Percentiles rank a stretch among this genome's conserved stretches.
phyloP scores from a whole-genome alignment of 1,140 invertebrate genomes.

The Lucilia sericata region DNA sequence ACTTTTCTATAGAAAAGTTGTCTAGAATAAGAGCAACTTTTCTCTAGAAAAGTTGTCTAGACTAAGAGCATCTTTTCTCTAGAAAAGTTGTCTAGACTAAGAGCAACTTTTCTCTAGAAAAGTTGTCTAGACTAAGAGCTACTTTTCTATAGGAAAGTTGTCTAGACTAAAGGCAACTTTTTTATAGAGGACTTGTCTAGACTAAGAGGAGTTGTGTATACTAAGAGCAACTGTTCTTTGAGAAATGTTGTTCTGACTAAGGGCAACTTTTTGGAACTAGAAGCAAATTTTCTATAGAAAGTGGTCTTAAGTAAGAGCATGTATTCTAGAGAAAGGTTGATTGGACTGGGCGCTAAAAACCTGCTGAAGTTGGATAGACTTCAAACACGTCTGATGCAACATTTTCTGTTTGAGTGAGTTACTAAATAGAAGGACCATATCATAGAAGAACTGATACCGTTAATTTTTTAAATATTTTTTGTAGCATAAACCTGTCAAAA shows the following conservation, averaged over 20 bases:
- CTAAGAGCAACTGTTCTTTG: not conserved
- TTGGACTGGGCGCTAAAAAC: too few relatives aligned
- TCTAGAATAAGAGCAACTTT: not conserved
- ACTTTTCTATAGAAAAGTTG: not conserved
- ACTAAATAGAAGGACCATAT: too few relatives aligned
- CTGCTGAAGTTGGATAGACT: too few relatives aligned
- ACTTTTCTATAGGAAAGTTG: not conserved
- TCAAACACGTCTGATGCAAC: too few relatives aligned
- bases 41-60: not conserved
- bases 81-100: not conserved
- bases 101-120: not conserved
- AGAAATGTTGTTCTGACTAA: not conserved
- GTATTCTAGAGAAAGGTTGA: not conserved
- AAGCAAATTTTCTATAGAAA: not conserved
- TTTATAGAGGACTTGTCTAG: not conserved
- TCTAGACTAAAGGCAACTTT: not conserved
- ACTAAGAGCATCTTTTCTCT: not conserved
- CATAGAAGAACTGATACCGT: not conserved
- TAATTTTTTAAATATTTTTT: not conserved
- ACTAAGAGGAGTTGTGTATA: not conserved
- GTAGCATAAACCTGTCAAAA: conserved; percentile 9
- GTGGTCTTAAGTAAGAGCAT: not conserved
- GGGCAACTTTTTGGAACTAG: not conserved
- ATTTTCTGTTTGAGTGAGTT: too few relatives aligned
- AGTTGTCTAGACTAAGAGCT: not conserved